Evolutionary conservation across 2,797 vertebrate genomes (phyloP).

Genomic region (Carapus acus): DNA sequence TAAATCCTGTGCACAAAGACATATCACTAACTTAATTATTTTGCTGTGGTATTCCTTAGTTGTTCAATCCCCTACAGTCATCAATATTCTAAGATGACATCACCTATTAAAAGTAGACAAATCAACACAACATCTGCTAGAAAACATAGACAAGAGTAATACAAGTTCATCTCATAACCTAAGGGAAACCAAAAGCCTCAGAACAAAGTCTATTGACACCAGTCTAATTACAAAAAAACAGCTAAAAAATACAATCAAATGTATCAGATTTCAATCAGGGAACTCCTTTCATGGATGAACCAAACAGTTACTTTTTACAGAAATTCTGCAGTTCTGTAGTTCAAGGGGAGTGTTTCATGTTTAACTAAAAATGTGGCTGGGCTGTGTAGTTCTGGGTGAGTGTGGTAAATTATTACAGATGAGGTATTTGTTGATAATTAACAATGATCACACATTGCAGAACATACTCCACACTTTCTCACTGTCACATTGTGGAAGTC

Average conservation of each 20-base stretch:
- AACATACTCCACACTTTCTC: background rate
- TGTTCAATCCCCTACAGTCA: too few species aligned
- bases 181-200: too few species aligned
- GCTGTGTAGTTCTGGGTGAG: background rate
- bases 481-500: background rate
- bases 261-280: constrained; percentile 18
- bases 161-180: background rate
- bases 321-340: constrained; percentile 13
- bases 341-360: constrained; percentile 7
- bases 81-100: too few species aligned
- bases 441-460: constrained; percentile 3
- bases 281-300: constrained; percentile 2
- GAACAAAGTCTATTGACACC: too few species aligned
- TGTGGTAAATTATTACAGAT: constrained; percentile 14
- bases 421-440: constrained; percentile 11
- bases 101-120: constrained; percentile 44
- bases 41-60: too few species aligned
- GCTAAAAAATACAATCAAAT: constrained; percentile 15
- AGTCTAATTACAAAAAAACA: too few species aligned
- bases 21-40: too few species aligned
- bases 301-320: constrained; percentile 7
- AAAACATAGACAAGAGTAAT: constrained; percentile 13
- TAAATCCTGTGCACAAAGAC: constrained; percentile 23
- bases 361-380: constrained; percentile 16
- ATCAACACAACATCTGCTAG: constrained; percentile 20